Conservation (phyloP, 2,113 vertebrate genomes). For the Bubo blakistoni region DNA sequence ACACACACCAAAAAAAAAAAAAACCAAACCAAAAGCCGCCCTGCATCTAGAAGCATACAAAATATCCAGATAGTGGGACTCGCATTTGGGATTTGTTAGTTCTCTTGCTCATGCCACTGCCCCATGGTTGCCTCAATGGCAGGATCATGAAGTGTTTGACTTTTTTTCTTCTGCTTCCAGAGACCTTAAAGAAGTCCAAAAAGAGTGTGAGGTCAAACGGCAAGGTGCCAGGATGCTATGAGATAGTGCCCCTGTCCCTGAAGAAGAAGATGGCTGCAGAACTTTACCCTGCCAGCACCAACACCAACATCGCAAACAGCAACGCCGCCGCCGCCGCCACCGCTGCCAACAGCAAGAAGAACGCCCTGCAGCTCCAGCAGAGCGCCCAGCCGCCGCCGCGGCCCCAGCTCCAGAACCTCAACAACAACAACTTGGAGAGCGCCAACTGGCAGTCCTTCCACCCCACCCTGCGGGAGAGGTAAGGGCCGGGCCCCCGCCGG, state of each 20-base stretch:
- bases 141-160: slow-evolving; percentile 93
- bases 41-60: slow-evolving; percentile 11
- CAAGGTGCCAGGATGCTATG: slow-evolving; percentile 80
- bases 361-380: slow-evolving; percentile 73
- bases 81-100: slow-evolving; percentile 41
- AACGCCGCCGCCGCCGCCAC: slow-evolving; percentile 70
- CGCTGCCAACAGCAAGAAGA: slow-evolving; percentile 78
- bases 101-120: slow-evolving; percentile 81
- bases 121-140: slow-evolving; percentile 87
- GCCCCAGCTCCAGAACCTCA: slow-evolving; percentile 82
- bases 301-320: slow-evolving; percentile 77
- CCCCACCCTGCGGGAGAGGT: slow-evolving; percentile 94
- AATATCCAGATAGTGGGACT: slow-evolving; percentile 18
- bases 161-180: slow-evolving; percentile 88
- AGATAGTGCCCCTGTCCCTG: slow-evolving; percentile 79
- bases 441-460: slow-evolving; percentile 87
- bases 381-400: slow-evolving; percentile 72
- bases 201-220: slow-evolving; percentile 75
- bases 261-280: slow-evolving; percentile 94
- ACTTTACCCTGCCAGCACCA: slow-evolving; percentile 81
- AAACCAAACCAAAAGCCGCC: not conserved
- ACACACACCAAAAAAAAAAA: not conserved
- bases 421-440: slow-evolving; percentile 90
- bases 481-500: slow-evolving; percentile 43
- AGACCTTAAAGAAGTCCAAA: slow-evolving; percentile 89